Percentiles rank a stretch among this genome's conserved stretches.
These are phyloP conservation scores for Callorhinus ursinus DNA, from an alignment of 2,113 vertebrate genomes.

Conservation along the genomic window DNA sequence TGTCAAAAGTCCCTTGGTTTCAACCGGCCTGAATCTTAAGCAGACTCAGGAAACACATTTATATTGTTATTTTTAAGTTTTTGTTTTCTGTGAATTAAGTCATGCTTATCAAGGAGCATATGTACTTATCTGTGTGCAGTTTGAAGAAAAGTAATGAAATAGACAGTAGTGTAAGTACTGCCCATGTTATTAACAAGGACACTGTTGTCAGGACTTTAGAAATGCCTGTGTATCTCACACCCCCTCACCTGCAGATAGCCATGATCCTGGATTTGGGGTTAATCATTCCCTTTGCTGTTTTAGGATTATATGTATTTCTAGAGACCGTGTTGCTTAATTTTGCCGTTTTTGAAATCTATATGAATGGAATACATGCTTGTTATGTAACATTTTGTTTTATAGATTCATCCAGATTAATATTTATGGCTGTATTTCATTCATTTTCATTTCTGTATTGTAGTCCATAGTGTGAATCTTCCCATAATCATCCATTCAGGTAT, in stretches of 20 bases:
- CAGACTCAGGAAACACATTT: not conserved
- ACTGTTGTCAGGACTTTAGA: not conserved
- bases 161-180: not conserved
- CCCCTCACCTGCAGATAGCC: not conserved
- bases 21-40: not conserved
- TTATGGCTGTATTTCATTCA: not conserved
- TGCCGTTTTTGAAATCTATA: not conserved
- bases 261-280: not conserved
- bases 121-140: not conserved
- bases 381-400: not conserved
- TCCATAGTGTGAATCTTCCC: not conserved
- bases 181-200: not conserved
- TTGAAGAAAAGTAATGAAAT: constrained; percentile 1
- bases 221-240: not conserved
- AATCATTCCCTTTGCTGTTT: not conserved
- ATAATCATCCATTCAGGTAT: not conserved
- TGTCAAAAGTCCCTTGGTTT: constrained; percentile 18
- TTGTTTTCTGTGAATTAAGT: not conserved
- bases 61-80: not conserved
- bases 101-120: not conserved
- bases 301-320: not conserved
- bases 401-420: not conserved
- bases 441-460: not conserved
- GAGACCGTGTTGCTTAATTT: not conserved
- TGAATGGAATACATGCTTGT: not conserved